Conservation (phyloP, 2,888 invertebrate genomes). For the Polyommatus icarus region DNA sequence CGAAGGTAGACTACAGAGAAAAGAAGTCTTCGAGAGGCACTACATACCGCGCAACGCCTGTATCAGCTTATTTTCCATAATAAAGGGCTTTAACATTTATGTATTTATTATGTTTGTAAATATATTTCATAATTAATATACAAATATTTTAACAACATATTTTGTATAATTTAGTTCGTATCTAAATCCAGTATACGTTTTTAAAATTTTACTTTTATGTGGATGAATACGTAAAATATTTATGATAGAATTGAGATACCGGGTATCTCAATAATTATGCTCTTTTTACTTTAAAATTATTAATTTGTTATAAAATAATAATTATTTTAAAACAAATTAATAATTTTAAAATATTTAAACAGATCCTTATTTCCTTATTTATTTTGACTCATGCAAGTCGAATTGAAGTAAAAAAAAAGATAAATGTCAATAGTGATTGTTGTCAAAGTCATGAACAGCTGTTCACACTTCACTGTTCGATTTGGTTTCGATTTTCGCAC, state of each 20-base stretch:
- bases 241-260: too few species aligned
- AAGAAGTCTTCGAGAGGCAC: slow-evolving; percentile 62
- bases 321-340: too few species aligned
- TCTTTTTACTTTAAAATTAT: too few species aligned
- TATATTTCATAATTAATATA: slow-evolving; percentile 22
- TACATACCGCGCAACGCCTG: slow-evolving; percentile 67
- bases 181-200: too few species aligned
- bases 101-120: slow-evolving; percentile 20
- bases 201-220: too few species aligned
- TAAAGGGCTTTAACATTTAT: background rate
- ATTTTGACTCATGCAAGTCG: too few species aligned
- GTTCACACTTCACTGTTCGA: too few species aligned
- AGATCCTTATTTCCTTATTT: too few species aligned
- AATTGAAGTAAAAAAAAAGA: background rate
- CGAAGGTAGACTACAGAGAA: slow-evolving; percentile 70
- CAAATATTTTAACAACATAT: background rate
- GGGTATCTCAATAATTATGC: too few species aligned
- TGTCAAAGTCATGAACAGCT: background rate
- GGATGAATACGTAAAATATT: too few species aligned
- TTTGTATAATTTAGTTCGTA: background rate
- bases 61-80: slow-evolving; percentile 73
- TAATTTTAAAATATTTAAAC: too few species aligned
- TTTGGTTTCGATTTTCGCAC: background rate
- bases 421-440: background rate
- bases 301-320: too few species aligned